Conservation (phyloP, 2,888 invertebrate species). For the Hypolimnas misippus region DNA sequence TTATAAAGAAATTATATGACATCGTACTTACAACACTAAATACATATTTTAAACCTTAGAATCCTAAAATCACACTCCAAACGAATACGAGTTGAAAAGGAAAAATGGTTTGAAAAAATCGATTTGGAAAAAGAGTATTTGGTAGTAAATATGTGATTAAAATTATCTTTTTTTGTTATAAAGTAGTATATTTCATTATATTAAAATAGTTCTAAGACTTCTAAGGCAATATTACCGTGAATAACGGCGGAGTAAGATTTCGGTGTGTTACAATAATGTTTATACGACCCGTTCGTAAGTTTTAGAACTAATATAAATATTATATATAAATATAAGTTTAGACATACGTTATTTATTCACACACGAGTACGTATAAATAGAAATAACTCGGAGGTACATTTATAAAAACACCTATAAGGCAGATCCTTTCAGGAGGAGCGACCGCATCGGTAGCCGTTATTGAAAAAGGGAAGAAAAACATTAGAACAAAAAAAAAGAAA, state of each 20-base stretch:
- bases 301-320: slow-evolving; percentile 62
- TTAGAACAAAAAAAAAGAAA: neutral
- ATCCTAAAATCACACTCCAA: slow-evolving; percentile 2
- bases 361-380: slow-evolving; percentile 46
- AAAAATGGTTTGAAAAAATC: slow-evolving; percentile 5
- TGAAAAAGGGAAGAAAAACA: neutral
- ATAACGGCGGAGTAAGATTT: slow-evolving; percentile 57
- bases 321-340: slow-evolving; percentile 59
- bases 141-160: slow-evolving; percentile 7
- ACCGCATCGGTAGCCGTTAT: slow-evolving; percentile 55
- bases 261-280: slow-evolving; percentile 44
- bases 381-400: slow-evolving; percentile 66
- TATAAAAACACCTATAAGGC: slow-evolving; percentile 81
- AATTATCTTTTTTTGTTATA: slow-evolving; percentile 15
- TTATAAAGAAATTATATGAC: neutral
- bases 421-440: slow-evolving; percentile 71
- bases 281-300: slow-evolving; percentile 2
- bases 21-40: slow-evolving; percentile 1
- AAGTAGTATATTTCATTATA: slow-evolving; percentile 34
- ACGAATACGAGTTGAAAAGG: neutral
- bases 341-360: slow-evolving; percentile 48
- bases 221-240: slow-evolving; percentile 66
- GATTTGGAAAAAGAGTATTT: slow-evolving; percentile 7
- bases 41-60: neutral
- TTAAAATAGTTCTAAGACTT: slow-evolving; percentile 54